Conservation (phyloP, 2,888 invertebrate species). For the Drepanosiphum platanoidis region DNA sequence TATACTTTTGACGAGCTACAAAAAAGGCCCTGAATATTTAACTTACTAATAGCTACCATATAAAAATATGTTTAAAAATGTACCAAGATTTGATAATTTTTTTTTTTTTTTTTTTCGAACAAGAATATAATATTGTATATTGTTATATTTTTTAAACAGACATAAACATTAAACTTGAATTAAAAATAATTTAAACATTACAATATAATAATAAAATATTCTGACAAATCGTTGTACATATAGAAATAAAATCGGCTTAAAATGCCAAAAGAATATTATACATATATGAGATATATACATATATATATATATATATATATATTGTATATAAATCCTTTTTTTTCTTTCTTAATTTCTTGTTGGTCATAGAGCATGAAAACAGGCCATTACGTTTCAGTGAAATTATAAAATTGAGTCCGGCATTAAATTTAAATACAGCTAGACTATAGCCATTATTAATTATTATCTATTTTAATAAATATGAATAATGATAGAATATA, state of each 20-base stretch:
- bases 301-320: no score
- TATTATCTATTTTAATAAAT: conserved; percentile 36
- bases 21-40: conserved; percentile 25
- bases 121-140: conserved; percentile 25
- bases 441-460: background rate
- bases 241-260: conserved; percentile 34
- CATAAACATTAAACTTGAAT: conserved; percentile 35
- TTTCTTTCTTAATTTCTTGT: background rate
- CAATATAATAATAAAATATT: conserved; percentile 46
- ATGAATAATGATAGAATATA: conserved; percentile 29
- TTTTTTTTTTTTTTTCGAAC: background rate
- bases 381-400: conserved; percentile 10
- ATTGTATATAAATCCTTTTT: no score
- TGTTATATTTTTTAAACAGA: conserved; percentile 34
- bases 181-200: conserved; percentile 24
- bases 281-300: conserved; percentile 2
- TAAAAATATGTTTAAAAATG: conserved; percentile 47
- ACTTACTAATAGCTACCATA: conserved; percentile 33
- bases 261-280: conserved; percentile 38
- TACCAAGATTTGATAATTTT: conserved; percentile 25
- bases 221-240: conserved; percentile 19
- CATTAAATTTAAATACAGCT: conserved; percentile 16
- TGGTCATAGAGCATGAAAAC: conserved; percentile 24
- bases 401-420: conserved; percentile 14
- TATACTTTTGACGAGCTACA: conserved; percentile 33